Conservation (phyloP, 2,113 vertebrate species). For the Chiloscyllium plagiosum region DNA sequence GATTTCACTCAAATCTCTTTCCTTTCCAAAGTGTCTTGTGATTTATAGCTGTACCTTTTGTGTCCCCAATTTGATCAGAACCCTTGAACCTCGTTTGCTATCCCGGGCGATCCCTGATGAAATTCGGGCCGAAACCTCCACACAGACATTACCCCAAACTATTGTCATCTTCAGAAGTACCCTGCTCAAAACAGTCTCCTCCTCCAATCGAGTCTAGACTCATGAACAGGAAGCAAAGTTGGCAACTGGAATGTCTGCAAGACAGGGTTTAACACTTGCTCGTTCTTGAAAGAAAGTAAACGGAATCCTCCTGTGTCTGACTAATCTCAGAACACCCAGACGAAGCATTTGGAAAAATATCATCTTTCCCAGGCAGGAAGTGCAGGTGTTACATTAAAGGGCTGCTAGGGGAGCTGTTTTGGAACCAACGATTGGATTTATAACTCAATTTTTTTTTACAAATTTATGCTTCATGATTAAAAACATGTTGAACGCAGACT, state of each 20-base stretch:
- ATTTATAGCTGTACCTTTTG: background rate
- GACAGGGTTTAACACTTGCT: background rate
- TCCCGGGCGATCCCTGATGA: no score
- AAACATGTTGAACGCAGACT: slow-evolving; percentile 51
- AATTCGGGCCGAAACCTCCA: background rate
- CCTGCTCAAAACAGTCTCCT: background rate
- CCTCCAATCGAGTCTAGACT: background rate
- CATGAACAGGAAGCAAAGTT: background rate
- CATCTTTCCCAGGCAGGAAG: slow-evolving; percentile 46
- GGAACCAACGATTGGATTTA: slow-evolving; percentile 49
- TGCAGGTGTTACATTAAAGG: slow-evolving; percentile 52
- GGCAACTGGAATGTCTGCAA: slow-evolving; percentile 16
- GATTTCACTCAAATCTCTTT: no score
- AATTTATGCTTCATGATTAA: slow-evolving; percentile 50
- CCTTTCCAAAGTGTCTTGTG: background rate
- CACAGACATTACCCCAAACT: background rate
- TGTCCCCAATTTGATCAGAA: background rate
- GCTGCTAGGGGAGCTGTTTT: slow-evolving; percentile 47
- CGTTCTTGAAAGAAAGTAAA: slow-evolving; percentile 39
- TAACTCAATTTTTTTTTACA: slow-evolving; percentile 48
- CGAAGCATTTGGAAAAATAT: slow-evolving; percentile 44
- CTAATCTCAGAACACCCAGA: slow-evolving; percentile 43
- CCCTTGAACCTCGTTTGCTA: background rate
- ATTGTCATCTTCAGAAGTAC: background rate
- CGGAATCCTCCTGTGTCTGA: slow-evolving; percentile 52